Conservation (phyloP, 2,797 vertebrate species). For the Vipera ursinii region DNA sequence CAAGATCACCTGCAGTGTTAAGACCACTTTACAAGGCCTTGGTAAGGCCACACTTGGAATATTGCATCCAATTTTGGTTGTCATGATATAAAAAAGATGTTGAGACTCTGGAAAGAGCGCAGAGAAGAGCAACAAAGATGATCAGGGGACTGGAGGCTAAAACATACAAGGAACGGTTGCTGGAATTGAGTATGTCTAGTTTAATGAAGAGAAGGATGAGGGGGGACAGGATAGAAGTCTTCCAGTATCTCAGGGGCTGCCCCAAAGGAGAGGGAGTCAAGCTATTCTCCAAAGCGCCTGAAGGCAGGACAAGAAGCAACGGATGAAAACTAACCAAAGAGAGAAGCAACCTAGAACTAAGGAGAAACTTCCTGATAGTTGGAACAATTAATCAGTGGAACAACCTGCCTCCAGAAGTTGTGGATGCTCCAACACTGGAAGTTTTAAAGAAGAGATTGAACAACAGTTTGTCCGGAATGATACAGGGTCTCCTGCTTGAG, state of each 20-base stretch:
- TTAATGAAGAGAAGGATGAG: not conserved
- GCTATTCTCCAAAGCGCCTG: fast-evolving
- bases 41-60: not conserved
- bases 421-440: no score
- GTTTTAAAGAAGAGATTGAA: no score
- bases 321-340: not conserved
- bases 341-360: not conserved
- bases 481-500: no score
- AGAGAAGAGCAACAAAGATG: not conserved
- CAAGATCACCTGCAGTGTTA: fast-evolving
- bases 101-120: not conserved
- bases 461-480: no score
- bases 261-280: not conserved
- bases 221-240: not conserved
- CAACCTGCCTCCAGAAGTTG: no score
- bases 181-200: fast-evolving
- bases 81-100: not conserved
- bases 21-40: not conserved
- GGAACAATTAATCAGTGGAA: no score
- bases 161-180: not conserved
- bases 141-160: not conserved
- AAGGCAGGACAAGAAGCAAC: no score
- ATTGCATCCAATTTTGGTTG: fast-evolving
- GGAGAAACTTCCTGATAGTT: no score
- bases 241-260: not conserved